Percentiles rank a stretch among this genome's conserved stretches.
Evolutionary conservation across 1,140 invertebrate genomes (phyloP).

Genomic region (Megathymus violae): DNA sequence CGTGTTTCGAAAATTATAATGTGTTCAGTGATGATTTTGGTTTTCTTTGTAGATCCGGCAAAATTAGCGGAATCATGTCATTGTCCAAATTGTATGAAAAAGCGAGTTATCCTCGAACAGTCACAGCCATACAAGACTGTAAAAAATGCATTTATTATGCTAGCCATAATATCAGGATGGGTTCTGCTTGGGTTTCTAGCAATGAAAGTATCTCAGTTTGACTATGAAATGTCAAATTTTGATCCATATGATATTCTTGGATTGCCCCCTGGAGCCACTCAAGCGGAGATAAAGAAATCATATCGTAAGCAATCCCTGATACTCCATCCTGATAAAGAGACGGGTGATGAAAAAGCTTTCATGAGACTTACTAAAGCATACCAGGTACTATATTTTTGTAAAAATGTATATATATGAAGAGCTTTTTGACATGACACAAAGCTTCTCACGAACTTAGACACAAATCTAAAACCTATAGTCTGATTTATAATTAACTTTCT

Average conservation of each 20-base stretch:
- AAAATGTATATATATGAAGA: too few species aligned
- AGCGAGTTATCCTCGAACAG: conserved; percentile 91
- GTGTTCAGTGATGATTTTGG: conserved; percentile 14
- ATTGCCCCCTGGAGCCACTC: conserved; percentile 92
- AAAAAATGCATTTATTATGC: conserved; percentile 87
- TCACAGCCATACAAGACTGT: conserved; percentile 94
- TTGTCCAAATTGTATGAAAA: conserved; percentile 94
- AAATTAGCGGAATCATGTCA: conserved; percentile 91
- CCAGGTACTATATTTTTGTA: too few species aligned
- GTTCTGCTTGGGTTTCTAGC: conserved; percentile 92
- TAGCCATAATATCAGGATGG: conserved; percentile 94
- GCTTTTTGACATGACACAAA: too few species aligned
- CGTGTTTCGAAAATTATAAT: background rate
- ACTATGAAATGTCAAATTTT: conserved; percentile 99
- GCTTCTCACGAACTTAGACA: too few species aligned
- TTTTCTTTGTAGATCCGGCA: conserved; percentile 87
- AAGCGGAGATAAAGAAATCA: conserved; percentile 96
- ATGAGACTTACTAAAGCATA: conserved; percentile 99
- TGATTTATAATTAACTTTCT: too few species aligned
- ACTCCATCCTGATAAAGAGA: conserved; percentile 98
- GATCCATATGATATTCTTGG: conserved; percentile 99
- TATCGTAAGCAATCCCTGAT: conserved; percentile 97
- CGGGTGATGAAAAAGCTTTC: conserved; percentile 98
- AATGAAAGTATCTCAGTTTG: conserved; percentile 98
- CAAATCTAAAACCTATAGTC: too few species aligned